Base-by-base conservation (phyloP, 2,113 vertebrate species). In the Nansenia antarctica region DNA sequence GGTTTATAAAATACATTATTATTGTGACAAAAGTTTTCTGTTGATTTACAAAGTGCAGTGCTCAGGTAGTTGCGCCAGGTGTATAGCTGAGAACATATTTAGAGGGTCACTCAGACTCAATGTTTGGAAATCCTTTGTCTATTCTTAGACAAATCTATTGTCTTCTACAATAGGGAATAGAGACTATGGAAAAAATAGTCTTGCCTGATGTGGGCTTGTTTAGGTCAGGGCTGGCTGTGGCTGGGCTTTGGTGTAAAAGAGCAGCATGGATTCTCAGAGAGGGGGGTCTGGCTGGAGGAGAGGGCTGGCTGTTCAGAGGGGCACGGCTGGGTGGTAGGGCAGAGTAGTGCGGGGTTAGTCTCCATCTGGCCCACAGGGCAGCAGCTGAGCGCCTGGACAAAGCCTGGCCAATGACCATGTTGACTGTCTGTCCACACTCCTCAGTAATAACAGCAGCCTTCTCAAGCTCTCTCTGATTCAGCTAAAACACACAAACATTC, bases 181-280 rank as follows among this genome's bases (percentile, higher is more conserved):
- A 47, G 42, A 47, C 15, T 47, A 47, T 14, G 8, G 49, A n/a
- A 30, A 1, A 62, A 27, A 35, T 30, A 49, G 76, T 62, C 88
- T 90, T 90, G 87, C 87, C 88, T 90, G 85, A 62, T 53, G 59
- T 0, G 47, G 80, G 73, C 74, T 87, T 79, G 79, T 80, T 82
- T 75, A 82, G 64, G 18, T 82, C 79, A 15, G 74, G 82, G 70
- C 78, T 78, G 69, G 79, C 74, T 83, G 65, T 85, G 85, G n/a
- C n/a, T n/a, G n/a, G n/a, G n/a, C 82, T 86, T 35, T 83, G 82
- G 79, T 89, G 88, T 79, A 89, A 89, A 47, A 30, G 57, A 71
- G 81, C 78, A 18, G 32, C 18, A 61, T 76, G 80, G 52, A 62
- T 26, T 74, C 65, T 76, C 70, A 83, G 22, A 78, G 59, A 57